Conservation (phyloP, 2,113 vertebrate genomes). For the Anhinga rufa region DNA sequence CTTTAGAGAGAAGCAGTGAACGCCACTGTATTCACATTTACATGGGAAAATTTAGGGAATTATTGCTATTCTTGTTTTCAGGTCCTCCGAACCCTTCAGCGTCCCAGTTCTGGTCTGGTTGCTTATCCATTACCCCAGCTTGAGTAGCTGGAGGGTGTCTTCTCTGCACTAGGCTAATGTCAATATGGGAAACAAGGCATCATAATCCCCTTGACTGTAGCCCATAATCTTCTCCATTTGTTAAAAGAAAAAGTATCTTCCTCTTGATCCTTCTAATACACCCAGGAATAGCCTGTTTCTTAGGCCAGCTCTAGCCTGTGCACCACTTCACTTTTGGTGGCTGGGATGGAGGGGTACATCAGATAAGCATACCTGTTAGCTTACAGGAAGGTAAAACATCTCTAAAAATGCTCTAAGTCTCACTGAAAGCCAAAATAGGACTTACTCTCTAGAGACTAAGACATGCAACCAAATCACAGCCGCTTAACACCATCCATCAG, state of each 20-base stretch:
- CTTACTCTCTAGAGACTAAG: neutral
- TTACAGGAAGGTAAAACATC: neutral
- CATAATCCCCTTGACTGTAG: neutral
- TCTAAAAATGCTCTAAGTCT: neutral
- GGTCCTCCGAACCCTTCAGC: neutral
- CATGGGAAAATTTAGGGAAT: constrained; percentile 26
- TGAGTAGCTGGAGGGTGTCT: constrained; percentile 29
- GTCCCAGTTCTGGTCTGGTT: constrained; percentile 5
- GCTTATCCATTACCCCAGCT: constrained; percentile 43
- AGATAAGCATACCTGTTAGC: neutral
- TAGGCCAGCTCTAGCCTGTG: neutral
- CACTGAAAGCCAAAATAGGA: neutral
- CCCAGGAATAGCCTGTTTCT: neutral
- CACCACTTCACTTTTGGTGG: neutral
- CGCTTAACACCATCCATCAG: neutral
- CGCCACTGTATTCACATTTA: neutral
- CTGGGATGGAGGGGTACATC: neutral
- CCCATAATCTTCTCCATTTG: neutral
- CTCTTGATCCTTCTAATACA: neutral
- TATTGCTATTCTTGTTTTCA: neutral
- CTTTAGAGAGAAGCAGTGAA: neutral
- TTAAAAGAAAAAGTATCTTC: neutral
- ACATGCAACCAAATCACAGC: accelerated
- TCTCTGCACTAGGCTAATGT: neutral
- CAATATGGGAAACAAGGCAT: neutral